Conservation (phyloP, 2,888 invertebrate species). For the Melanchra persicariae region DNA sequence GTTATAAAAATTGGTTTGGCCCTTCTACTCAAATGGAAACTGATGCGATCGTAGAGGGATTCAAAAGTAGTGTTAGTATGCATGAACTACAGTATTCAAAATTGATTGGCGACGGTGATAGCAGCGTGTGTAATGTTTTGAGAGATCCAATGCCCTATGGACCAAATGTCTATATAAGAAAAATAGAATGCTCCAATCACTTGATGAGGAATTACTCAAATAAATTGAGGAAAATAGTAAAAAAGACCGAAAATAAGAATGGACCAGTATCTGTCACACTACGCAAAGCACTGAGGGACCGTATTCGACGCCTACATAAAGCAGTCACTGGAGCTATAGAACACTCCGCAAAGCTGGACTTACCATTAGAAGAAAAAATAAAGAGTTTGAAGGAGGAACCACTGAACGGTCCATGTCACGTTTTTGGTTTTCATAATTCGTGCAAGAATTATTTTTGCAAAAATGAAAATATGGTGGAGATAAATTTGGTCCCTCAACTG, state of each 20-base stretch:
- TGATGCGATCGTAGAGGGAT: background rate
- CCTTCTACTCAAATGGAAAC: conserved; percentile 7
- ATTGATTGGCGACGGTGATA: conserved; percentile 8
- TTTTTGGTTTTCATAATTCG: conserved; percentile 3
- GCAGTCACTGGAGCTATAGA: conserved; percentile 5
- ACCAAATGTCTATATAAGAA: conserved; percentile 3
- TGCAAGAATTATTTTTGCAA: conserved; percentile 9
- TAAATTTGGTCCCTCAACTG: background rate
- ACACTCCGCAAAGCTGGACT: conserved; percentile 3
- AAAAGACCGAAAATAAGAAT: background rate
- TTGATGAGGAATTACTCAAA: conserved; percentile 3
- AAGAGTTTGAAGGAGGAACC: background rate
- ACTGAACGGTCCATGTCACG: conserved; percentile 2
- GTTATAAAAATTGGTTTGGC: conserved; percentile 5
- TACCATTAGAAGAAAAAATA: conserved; percentile 3
- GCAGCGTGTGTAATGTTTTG: background rate
- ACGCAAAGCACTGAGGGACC: conserved; percentile 2
- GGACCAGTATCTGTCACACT: conserved; percentile 7
- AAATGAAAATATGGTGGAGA: conserved; percentile 4
- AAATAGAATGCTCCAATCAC: conserved; percentile 5
- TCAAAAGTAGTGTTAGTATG: background rate
- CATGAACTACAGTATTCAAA: background rate
- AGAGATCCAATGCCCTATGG: conserved; percentile 4
- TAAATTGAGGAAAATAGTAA: conserved; percentile 1
- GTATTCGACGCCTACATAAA: conserved; percentile 7